Base-by-base conservation (phyloP, 2,113 vertebrate genomes). In the Origma solitaria region DNA sequence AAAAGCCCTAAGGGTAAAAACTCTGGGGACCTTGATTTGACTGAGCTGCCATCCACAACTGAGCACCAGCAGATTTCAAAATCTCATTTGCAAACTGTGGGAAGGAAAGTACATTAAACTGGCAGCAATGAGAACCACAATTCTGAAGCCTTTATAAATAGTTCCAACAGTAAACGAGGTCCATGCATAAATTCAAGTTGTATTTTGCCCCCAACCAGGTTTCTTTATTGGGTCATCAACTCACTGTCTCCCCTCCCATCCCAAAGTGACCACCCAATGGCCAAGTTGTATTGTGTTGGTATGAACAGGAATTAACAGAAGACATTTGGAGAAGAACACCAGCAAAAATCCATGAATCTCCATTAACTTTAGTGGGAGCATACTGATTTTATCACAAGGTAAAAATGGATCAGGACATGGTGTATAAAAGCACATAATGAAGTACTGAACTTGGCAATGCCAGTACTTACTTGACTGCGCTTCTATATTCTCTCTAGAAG, bases 391-490 rank as follows among this genome's bases (percentile, higher is more conserved):
- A 73, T 61, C 66, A 30, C 1, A n/a, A 64, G 24, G 51, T 73
- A 61, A 87, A 69, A 87, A 42, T 2, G 24, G 22, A 83, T 73
- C 31, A 60, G 49, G 71, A 89, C 15, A 13, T 28, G 44, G 44
- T 31, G 20, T 31, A 22, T 57, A 53, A 76, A 13, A 85, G 70
- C n/a, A 65, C 21, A 16, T 13, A 79, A 65, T 4, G 10, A 57
- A 90, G 84, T 38, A 45, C 21, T 76, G 65, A 69, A 80, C 44
- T 50, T 81, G 38, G 79, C 50, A 69, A 61, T 31, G 37, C 38
- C 69, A 31, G 35, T 71, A 97, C 97, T 97, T 92, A 97, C 97
- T 82, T 89, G 95, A 65, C 88, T 84, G 88, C 0, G 16, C 68
- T 85, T 92, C 95, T 65, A 15, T 56, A 47, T 66, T 92, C 71